Conservation (phyloP, 2,797 vertebrate species). For the Pangasius macronema region DNA sequence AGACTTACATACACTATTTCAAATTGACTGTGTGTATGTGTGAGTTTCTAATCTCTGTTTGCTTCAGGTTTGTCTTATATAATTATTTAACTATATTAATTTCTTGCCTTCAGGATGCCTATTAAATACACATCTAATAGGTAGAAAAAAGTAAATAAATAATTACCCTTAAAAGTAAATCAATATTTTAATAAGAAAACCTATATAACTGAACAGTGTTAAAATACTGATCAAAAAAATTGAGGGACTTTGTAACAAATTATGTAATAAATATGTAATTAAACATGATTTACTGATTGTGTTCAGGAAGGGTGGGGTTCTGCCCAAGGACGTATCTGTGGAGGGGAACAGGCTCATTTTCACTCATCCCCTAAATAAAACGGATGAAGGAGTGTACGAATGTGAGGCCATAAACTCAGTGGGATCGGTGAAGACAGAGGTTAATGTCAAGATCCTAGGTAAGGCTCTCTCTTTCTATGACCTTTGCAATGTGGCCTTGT, state of each 20-base stretch:
- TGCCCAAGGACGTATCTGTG: constrained; percentile 61
- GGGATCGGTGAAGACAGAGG: constrained; percentile 61
- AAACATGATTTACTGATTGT: not conserved
- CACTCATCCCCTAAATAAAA: constrained; percentile 58
- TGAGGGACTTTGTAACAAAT: not conserved
- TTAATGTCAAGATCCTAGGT: constrained; percentile 47
- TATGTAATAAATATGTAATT: not conserved
- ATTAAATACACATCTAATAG: not conserved
- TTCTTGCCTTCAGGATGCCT: not conserved
- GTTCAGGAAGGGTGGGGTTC: constrained; percentile 63
- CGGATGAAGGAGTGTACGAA: constrained; percentile 72
- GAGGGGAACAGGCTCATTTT: constrained; percentile 66
- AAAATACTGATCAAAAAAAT: not conserved
- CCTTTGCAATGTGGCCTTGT: not conserved
- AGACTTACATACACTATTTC: not conserved
- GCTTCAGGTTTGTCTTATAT: not conserved
- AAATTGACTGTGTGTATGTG: not conserved
- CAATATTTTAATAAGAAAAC: not conserved
- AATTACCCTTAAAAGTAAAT: not conserved
- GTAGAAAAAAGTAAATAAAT: not conserved
- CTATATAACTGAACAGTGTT: not conserved
- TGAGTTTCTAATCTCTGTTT: not conserved
- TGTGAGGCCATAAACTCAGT: constrained; percentile 60
- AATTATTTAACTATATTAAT: not conserved
- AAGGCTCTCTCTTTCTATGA: not conserved